Percentiles rank a stretch among this genome's conserved stretches.
phyloP scores from a whole-genome alignment of 2,888 invertebrate species.

The Chrysomela aeneicollis region DNA sequence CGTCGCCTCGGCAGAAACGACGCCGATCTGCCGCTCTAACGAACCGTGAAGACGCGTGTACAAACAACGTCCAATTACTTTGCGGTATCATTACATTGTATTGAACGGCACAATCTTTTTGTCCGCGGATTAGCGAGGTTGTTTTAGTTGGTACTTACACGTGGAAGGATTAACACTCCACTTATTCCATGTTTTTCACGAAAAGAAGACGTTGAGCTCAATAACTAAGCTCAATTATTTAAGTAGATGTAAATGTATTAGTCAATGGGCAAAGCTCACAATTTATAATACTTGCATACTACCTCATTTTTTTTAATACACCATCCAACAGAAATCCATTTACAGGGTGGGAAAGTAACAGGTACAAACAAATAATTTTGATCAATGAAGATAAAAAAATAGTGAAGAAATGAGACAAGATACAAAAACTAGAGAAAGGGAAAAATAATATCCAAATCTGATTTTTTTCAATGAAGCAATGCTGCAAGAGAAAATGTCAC shows the following conservation, averaged over 20 bases:
- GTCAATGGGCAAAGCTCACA: no score
- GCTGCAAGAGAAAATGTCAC: neutral
- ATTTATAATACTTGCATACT: no score
- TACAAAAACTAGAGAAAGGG: no score
- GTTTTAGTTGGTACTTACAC: neutral
- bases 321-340: neutral
- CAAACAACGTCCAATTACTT: conserved; percentile 60
- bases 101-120: conserved; percentile 48
- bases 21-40: conserved; percentile 55
- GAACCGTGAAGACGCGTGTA: conserved; percentile 57
- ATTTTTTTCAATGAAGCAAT: neutral
- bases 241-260: no score
- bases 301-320: neutral
- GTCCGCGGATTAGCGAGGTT: conserved; percentile 26
- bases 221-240: no score
- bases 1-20: conserved; percentile 23
- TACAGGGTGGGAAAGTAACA: neutral
- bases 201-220: no score
- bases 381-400: no score
- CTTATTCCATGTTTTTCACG: no score
- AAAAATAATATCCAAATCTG: neutral
- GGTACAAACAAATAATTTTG: neutral
- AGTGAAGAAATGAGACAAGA: no score
- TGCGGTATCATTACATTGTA: conserved; percentile 59
- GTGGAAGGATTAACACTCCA: conserved; percentile 4